Percentiles rank a stretch among this genome's conserved stretches.
Conservation (phyloP, 1,140 invertebrate genomes). For the Uloborus diversus region DNA sequence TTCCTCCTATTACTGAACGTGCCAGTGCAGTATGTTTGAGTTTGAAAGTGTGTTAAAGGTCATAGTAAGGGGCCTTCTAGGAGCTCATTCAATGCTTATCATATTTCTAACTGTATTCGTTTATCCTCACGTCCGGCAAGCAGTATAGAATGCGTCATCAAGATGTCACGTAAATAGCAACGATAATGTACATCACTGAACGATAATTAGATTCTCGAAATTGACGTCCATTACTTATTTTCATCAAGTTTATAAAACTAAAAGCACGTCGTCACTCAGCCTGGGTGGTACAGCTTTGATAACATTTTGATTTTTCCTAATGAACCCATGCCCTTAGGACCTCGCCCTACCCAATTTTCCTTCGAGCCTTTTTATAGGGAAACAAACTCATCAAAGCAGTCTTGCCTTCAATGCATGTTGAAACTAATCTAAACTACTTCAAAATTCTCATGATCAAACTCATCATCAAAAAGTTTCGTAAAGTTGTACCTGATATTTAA, state of each 20-base stretch:
- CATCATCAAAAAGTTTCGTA: too few relatives aligned
- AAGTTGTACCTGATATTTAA: too few relatives aligned
- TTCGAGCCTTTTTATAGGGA: too few relatives aligned
- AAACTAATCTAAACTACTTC: too few relatives aligned
- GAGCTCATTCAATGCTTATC: slow-evolving; percentile 41
- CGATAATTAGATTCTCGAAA: slow-evolving; percentile 27
- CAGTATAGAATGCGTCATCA: too few relatives aligned
- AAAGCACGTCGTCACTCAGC: background rate
- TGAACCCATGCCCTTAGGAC: too few relatives aligned
- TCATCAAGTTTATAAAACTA: slow-evolving; percentile 23
- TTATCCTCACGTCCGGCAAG: slow-evolving; percentile 25
- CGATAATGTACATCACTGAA: background rate
- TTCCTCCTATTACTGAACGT: background rate
- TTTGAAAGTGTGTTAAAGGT: slow-evolving; percentile 21
- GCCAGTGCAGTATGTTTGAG: background rate
- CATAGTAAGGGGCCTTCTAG: slow-evolving; percentile 26
- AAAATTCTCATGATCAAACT: too few relatives aligned
- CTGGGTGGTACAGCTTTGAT: slow-evolving; percentile 6
- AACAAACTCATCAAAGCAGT: too few relatives aligned
- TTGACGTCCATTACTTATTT: slow-evolving; percentile 15
- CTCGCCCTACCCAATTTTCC: too few relatives aligned
- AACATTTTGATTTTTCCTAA: too few relatives aligned
- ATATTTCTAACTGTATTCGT: slow-evolving; percentile 12
- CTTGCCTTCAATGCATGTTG: too few relatives aligned
- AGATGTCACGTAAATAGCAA: background rate